Base-by-base conservation (phyloP, 2,113 vertebrate genomes). In the Panthera tigris region DNA sequence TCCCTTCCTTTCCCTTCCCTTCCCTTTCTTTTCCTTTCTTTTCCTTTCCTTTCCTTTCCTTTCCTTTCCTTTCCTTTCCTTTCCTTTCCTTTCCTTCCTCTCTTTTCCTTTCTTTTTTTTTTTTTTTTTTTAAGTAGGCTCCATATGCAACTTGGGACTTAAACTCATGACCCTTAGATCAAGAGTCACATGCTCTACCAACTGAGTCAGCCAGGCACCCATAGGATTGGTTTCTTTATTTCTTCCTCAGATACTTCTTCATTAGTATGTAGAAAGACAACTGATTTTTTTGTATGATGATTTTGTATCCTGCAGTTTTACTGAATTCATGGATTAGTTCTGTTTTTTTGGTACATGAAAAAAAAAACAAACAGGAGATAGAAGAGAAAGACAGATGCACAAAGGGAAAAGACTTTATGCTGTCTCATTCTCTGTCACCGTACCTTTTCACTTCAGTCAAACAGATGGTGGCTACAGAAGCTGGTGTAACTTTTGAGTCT, bases 231-330 rank as follows among this genome's bases (percentile, higher is more conserved):
- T 55, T 57, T 74, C 11, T 89, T 61, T 61, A 61, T 71, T 76
- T 78, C 8, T 65, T 89, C 63, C 63, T n/a, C 57, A 48, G 19
- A 11, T 63, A 74, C 36, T 61, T 61, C 39, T 63, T 89, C n/a
- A 21, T 78, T 90, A 90, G 41, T 90, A 9, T 89, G 18, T 65
- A 78, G 57, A 90, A 90, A 48, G 15, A 29, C 13, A 90, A 90
- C 31, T 48, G 29, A 78, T 23, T 9, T 65, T 76, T 90, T 65
- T 71, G 33, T 89, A 76, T 48, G 13, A 48, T 89, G 39, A 23
- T 61, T 61, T 61, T 61, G 55, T 55, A 55, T 55, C 18, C 55
- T 19, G 18, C 18, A 55, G 55, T 89, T 76, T 74, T 89, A 76
- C 39, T 25, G 13, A 76, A 45, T 89, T 89, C 7, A 25, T 89